Conservation (phyloP, 1,140 invertebrate species). For the Planococcus citri region DNA sequence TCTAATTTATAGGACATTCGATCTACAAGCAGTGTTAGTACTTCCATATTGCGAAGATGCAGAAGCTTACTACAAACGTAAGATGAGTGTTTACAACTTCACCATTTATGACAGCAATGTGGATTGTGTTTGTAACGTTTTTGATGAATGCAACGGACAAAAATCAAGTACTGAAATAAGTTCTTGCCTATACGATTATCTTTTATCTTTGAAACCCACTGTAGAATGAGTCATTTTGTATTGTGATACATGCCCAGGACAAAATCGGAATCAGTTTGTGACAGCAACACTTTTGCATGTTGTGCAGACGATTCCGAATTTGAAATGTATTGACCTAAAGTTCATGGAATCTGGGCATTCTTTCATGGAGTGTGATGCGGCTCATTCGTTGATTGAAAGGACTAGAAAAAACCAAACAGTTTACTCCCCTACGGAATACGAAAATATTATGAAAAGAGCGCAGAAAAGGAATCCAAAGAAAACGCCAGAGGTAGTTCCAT, state of each 20-base stretch:
- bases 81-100: constrained; percentile 30
- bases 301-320: constrained; percentile 15
- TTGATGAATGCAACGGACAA: constrained; percentile 29
- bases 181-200: constrained; percentile 25
- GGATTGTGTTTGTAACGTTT: constrained; percentile 25
- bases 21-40: constrained; percentile 29
- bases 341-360: constrained; percentile 13
- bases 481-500: too few species aligned
- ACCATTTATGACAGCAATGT: constrained; percentile 25
- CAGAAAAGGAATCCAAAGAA: too few species aligned
- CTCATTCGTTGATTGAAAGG: constrained; percentile 24
- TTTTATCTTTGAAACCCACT: constrained; percentile 23
- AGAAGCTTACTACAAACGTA: constrained; percentile 29
- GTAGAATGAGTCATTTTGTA: constrained; percentile 27
- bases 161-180: constrained; percentile 27
- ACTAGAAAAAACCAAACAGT: constrained; percentile 15
- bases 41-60: constrained; percentile 27
- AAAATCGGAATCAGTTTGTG: constrained; percentile 32
- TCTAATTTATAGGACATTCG: constrained; percentile 28
- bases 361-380: constrained; percentile 27
- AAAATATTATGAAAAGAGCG: too few species aligned
- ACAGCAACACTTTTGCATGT: constrained; percentile 20
- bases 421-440: not conserved
- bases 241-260: constrained; percentile 33
- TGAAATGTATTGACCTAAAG: constrained; percentile 5